Evolutionary conservation across 1,140 invertebrate genomes (phyloP).

Genomic region (Proales similis): DNA sequence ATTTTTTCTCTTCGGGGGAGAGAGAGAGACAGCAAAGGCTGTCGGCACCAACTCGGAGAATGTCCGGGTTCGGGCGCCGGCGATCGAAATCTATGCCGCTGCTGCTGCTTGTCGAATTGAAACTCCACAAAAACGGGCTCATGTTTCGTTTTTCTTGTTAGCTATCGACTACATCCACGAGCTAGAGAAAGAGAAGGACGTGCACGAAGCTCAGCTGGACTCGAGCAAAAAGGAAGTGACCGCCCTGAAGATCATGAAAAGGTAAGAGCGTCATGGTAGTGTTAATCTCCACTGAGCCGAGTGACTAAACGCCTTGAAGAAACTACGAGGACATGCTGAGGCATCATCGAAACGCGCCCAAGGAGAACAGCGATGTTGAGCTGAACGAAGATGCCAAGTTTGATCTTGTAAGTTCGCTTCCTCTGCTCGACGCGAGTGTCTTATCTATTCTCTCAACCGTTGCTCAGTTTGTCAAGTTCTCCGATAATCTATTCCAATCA

Average conservation of each 20-base stretch:
- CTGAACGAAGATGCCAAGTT: conserved; percentile 31
- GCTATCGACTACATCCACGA: conserved; percentile 36
- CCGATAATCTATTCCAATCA: conserved; percentile 32
- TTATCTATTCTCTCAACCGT: not conserved
- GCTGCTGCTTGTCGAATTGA: too few relatives aligned
- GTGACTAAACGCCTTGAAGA: not conserved
- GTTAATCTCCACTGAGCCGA: not conserved
- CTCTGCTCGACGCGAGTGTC: not conserved
- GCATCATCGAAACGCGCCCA: conserved; percentile 28
- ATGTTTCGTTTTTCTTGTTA: conserved; percentile 11
- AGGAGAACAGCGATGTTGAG: conserved; percentile 31
- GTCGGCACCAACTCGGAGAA: too few relatives aligned
- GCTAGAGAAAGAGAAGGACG: conserved; percentile 35
- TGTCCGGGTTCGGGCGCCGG: too few relatives aligned
- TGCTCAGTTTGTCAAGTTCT: conserved; percentile 30
- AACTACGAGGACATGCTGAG: conserved; percentile 33
- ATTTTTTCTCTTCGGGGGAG: too few relatives aligned
- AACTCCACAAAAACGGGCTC: not conserved
- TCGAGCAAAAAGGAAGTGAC: conserved; percentile 31
- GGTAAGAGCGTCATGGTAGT: not conserved
- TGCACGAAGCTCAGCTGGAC: conserved; percentile 22
- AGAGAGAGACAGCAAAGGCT: too few relatives aligned
- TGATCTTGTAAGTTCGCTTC: not conserved
- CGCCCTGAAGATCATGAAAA: conserved; percentile 29
- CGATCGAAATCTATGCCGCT: too few relatives aligned